phyloP scores from a whole-genome alignment of 2,888 invertebrate species.

The Lottia scabra region DNA sequence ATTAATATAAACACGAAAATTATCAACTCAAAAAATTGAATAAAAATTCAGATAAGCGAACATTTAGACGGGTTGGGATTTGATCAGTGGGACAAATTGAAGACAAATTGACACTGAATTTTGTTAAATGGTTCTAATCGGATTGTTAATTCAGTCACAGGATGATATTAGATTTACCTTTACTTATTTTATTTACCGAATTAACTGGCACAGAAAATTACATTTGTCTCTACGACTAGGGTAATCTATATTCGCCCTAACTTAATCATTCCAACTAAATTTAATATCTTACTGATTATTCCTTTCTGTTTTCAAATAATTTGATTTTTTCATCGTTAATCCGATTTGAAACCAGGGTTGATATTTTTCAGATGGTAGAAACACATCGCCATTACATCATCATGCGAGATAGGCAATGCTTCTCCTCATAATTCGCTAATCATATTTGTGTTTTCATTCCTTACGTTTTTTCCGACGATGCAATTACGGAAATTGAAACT shows the following conservation, averaged over 20 bases:
- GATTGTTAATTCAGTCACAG: constrained; percentile 18
- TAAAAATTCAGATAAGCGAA: constrained; percentile 32
- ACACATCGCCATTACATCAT: too few species aligned
- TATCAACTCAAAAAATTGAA: constrained; percentile 47
- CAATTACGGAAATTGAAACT: too few species aligned
- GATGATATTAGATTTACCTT: constrained; percentile 20
- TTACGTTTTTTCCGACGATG: too few species aligned
- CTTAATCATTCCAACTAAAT: not conserved
- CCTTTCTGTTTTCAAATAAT: constrained; percentile 1
- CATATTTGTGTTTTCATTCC: too few species aligned
- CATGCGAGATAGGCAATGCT: too few species aligned
- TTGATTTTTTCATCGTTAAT: constrained; percentile 1
- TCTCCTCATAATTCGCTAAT: too few species aligned
- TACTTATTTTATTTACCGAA: constrained; percentile 41
- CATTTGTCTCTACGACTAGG: constrained; percentile 15
- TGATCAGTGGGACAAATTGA: not conserved
- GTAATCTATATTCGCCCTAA: not conserved
- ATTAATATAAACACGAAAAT: constrained; percentile 59
- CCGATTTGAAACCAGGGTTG: not conserved
- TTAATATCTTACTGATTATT: constrained; percentile 1
- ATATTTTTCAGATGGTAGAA: not conserved
- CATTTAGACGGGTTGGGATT: constrained; percentile 18
- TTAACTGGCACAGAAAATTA: constrained; percentile 39
- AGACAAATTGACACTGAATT: constrained; percentile 12
- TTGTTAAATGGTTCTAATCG: constrained; percentile 21